Percentiles rank a stretch among this genome's conserved stretches.
Conservation (phyloP, 2,113 vertebrate genomes). For the Oceanites oceanicus region DNA sequence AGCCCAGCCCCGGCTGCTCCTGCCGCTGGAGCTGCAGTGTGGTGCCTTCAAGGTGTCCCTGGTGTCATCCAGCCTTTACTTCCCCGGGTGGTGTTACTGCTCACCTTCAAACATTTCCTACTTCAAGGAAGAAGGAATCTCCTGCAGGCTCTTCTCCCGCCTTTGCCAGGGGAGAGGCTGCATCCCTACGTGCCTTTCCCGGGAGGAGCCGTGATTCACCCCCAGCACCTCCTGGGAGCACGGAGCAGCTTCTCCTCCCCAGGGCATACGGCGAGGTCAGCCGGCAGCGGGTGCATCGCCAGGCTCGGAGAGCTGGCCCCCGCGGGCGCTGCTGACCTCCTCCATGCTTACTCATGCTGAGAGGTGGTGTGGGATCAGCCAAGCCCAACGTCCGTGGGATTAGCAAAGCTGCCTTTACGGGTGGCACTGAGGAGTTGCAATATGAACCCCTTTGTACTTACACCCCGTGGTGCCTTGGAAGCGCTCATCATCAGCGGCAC, state of each 20-base stretch:
- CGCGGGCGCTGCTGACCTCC: not conserved
- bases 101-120: not conserved
- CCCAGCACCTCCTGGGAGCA: not conserved
- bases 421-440: not conserved
- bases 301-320: not conserved
- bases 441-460: not conserved
- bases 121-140: not conserved
- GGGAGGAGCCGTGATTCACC: not conserved
- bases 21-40: not conserved
- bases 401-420: not conserved
- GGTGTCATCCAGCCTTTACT: not conserved
- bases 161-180: not conserved
- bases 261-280: not conserved
- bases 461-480: not conserved
- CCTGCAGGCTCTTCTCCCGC: not conserved
- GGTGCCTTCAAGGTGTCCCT: not conserved
- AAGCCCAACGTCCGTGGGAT: not conserved
- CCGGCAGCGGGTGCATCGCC: not conserved
- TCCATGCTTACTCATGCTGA: not conserved
- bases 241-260: not conserved
- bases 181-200: not conserved
- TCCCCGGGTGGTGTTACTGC: not conserved
- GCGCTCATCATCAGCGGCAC: not conserved
- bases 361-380: not conserved
- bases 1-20: not conserved